A percentile compares a stretch with the other conserved stretches of the same genome.
Conservation (phyloP, 2,888 invertebrate genomes). For the Cotesia congregata region DNA sequence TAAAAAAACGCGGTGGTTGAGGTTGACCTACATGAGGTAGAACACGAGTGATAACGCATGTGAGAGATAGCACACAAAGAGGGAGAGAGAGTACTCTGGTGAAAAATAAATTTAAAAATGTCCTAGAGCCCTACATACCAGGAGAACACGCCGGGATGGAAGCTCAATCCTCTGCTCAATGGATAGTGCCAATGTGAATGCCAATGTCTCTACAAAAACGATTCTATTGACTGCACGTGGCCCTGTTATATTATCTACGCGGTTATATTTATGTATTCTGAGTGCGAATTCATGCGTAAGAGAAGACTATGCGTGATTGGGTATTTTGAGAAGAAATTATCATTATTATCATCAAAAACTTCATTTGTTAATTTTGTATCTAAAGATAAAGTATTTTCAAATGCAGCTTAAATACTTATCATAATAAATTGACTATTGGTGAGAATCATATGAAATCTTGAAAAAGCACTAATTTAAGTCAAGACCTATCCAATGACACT, state of each 20-base stretch:
- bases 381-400: no score
- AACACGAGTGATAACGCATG: slow-evolving; percentile 39
- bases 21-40: slow-evolving; percentile 38
- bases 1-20: slow-evolving; percentile 35
- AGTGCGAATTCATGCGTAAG: no score
- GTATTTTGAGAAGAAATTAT: no score
- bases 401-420: no score
- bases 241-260: neutral
- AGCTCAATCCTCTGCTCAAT: neutral
- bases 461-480: no score
- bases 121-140: slow-evolving; percentile 62
- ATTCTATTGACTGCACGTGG: slow-evolving; percentile 58
- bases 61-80: slow-evolving; percentile 26
- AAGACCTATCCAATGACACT: no score
- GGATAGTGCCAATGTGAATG: slow-evolving; percentile 38
- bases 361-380: no score
- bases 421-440: no score
- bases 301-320: no score
- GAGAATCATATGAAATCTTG: no score
- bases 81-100: neutral
- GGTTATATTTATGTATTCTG: no score
- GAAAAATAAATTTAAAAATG: slow-evolving; percentile 52
- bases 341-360: no score
- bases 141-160: slow-evolving; percentile 29
- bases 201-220: slow-evolving; percentile 17